Evolutionary conservation across 2,113 vertebrate species (phyloP).

Genomic region (Dicrurus megarhynchus): DNA sequence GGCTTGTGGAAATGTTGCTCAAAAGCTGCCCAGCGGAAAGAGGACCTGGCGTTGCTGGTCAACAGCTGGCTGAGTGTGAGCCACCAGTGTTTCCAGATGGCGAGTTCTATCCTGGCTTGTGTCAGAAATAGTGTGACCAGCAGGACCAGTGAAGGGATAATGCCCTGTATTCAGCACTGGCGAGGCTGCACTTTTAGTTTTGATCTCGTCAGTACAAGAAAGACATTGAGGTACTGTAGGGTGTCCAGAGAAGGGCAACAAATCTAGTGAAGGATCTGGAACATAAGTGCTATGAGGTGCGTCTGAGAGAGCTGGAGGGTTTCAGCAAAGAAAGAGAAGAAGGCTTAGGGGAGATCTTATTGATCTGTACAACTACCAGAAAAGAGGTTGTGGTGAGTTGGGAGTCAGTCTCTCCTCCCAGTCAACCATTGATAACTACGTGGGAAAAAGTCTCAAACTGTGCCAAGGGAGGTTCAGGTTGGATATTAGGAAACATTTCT

Average conservation of each 20-base stretch:
- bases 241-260: not conserved
- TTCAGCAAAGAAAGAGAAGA: not conserved
- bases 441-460: not conserved
- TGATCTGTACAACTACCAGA: not conserved
- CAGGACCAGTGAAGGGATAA: not conserved
- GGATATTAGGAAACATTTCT: not conserved
- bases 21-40: not conserved
- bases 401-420: not conserved
- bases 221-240: not conserved
- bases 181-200: not conserved
- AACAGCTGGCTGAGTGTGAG: not conserved
- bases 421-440: not conserved
- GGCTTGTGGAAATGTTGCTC: not conserved
- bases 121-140: not conserved
- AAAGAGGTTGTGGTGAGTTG: accelerated
- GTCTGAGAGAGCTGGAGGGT: not conserved
- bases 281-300: accelerated
- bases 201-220: not conserved
- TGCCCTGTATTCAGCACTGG: not conserved
- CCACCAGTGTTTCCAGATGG: not conserved
- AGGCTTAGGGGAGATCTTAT: not conserved
- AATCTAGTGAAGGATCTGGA: not conserved
- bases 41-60: not conserved
- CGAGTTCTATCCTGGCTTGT: not conserved
- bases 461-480: not conserved